Evolutionary conservation across 2,888 invertebrate species (phyloP), one percentile per base, ranked within the genome.

Genomic region (Hirudinaria manillensis): DNA sequence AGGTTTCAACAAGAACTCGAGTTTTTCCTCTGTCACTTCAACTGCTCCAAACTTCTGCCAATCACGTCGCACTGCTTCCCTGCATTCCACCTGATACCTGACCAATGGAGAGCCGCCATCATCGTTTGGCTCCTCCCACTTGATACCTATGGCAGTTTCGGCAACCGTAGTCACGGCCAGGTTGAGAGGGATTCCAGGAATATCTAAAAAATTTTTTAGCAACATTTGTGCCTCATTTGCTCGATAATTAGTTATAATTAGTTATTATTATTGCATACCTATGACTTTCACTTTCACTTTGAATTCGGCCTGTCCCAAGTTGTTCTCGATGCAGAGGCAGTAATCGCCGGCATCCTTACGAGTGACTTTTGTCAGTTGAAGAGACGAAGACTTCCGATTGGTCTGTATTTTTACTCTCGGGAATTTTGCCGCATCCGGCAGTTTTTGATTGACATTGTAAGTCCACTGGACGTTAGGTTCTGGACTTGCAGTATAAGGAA

Each of bases 221-320:
- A 10, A 7, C 45, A 53, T 24, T 61, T 27, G 7, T 56, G 13
- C 61, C 2, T 56, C 32, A 72, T 34, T 7, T 10, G 13, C 45
- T 45, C 29, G 21, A 61, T 10, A 36, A 27, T 74, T 10, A 21
- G n/a, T 16, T 61, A 32, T 24, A 65, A 56, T 34, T 32, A 73
- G 19, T 68, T 38, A 74, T n/a, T 21, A 72, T 27, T 0, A 27
- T 6, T 13, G 55, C 34, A 61, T 36, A 79, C 79, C 79, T 45
- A 79, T 77, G 70, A 79, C 79, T 70, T 77, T 78, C 71, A 78
- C 90, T 66, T 93, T 93, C 80, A 93, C 91, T 55, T 65, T 74
- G 13, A 80, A 65, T 21, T 73, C 68, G 32, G 77, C 92, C 83
- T 92, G 91, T 0, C 97, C 97, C 83, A 94, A 94, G 79, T 94